Evolutionary conservation across 1,140 invertebrate genomes (phyloP).

Genomic region (Euglossa dilemma): DNA sequence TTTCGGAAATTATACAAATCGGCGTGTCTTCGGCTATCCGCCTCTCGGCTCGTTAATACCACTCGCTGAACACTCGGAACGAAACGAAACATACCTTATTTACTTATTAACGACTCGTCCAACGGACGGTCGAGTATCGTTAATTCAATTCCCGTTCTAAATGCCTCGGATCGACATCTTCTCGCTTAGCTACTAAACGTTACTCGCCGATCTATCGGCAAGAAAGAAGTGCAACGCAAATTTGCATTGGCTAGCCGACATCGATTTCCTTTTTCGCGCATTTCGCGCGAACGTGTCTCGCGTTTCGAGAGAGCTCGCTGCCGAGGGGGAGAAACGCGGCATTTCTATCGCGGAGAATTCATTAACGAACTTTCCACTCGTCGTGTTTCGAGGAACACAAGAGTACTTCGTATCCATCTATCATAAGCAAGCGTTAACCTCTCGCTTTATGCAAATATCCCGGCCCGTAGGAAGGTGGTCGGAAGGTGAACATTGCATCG

Average conservation of each 20-base stretch:
- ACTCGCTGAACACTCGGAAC: neutral
- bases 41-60: neutral
- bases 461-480: neutral
- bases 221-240: slow-evolving; percentile 36
- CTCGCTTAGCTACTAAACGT: neutral
- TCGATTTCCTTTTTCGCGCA: slow-evolving; percentile 7
- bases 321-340: neutral
- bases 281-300: slow-evolving; percentile 3
- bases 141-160: neutral
- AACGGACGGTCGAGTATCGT: neutral
- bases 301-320: neutral
- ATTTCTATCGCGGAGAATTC: slow-evolving; percentile 32
- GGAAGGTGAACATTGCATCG: slow-evolving; percentile 12
- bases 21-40: neutral
- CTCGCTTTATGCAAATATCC: slow-evolving; percentile 23
- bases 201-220: neutral
- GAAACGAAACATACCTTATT: neutral
- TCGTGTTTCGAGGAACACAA: slow-evolving; percentile 14
- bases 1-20: neutral
- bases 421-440: slow-evolving; percentile 26
- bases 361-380: slow-evolving; percentile 34
- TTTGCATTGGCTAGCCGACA: slow-evolving; percentile 27
- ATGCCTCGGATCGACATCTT: slow-evolving; percentile 1
- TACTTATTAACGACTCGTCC: neutral
- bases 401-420: slow-evolving; percentile 21